A percentile compares a stretch with the other conserved stretches of the same genome.
These are phyloP conservation scores for Irena cyanogastra DNA, from an alignment of 2,113 vertebrate species.

Conservation along the genomic window DNA sequence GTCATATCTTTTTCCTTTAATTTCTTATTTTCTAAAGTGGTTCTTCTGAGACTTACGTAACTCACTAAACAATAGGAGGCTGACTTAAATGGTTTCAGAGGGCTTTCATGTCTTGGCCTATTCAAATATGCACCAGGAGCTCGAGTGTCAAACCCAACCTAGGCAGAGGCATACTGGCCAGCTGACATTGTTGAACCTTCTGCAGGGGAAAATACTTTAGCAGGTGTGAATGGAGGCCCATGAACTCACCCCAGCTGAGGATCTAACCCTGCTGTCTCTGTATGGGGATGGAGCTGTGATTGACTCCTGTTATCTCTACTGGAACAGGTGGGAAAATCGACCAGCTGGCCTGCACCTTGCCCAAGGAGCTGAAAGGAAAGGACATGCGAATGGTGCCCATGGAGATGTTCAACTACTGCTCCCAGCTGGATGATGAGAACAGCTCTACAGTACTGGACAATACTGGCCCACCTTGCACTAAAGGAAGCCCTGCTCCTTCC, in stretches of 20 bases:
- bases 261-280: not conserved
- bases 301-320: not conserved
- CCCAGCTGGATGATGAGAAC: conserved; percentile 91
- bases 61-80: not conserved
- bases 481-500: conserved; percentile 67
- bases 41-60: not conserved
- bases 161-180: not conserved
- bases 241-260: not conserved
- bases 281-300: not conserved
- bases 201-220: not conserved
- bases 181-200: not conserved
- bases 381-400: conserved; percentile 93
- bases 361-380: conserved; percentile 94
- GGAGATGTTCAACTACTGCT: conserved; percentile 99
- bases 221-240: not conserved
- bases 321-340: conserved; percentile 89
- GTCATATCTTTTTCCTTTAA: not conserved
- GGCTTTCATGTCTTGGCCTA: not conserved
- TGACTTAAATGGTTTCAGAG: not conserved
- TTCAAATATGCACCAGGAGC: not conserved
- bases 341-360: conserved; percentile 93
- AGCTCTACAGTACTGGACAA: conserved; percentile 74
- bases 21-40: not conserved
- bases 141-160: not conserved
- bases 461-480: conserved; percentile 83